Evolutionary conservation across 2,113 vertebrate genomes (phyloP), one percentile per base, ranked within the genome.

Genomic region (Oophaga pumilio): DNA sequence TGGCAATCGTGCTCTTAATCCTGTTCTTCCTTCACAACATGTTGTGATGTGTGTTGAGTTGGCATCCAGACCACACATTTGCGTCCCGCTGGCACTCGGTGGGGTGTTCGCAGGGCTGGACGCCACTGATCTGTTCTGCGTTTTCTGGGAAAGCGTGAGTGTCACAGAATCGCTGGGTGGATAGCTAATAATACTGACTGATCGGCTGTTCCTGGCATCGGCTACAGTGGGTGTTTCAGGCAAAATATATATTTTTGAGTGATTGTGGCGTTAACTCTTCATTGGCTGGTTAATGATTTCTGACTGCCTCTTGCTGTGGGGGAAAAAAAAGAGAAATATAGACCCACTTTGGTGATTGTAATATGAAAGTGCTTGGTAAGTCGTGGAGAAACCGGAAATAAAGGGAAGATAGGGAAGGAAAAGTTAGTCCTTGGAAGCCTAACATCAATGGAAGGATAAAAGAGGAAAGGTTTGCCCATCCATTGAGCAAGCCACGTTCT

Each of bases 1-100:
- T 73, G 33, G 82, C 50, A 22, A 73, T 84, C 56, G 68, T 22
- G n/a, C 7, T 52, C 24, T 5, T 73, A 74, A 85, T 85, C 68
- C 66, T 57, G 14, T 26, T 68, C 66, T 69, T 71, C 15, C 14
- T 84, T 8, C 52, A 18, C 82, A 59, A 33, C 68, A 73, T 84
- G 64, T 56, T 83, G 82, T 56, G 26, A 49, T 81, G 68, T 74
- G 66, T 59, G 43, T 33, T 33, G 17, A 18, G 22, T 84, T 28
- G 24, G 15, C 50, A 84, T 12, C 24, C 53, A 85, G 28, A 33
- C 64, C 28, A 20, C 68, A 59, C 15, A 3, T 59, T 85, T 73
- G 62, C 43, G 50, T 60, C 73, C 52, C 57, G 20, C n/a, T 66
- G 50, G 50, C 22, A 50, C 2, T 13, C 2, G 13, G n/a, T n/a